Percentiles rank a stretch among this genome's conserved stretches.
Evolutionary conservation across 2,113 vertebrate species (phyloP).

Genomic region (Paramisgurnus dabryanus): DNA sequence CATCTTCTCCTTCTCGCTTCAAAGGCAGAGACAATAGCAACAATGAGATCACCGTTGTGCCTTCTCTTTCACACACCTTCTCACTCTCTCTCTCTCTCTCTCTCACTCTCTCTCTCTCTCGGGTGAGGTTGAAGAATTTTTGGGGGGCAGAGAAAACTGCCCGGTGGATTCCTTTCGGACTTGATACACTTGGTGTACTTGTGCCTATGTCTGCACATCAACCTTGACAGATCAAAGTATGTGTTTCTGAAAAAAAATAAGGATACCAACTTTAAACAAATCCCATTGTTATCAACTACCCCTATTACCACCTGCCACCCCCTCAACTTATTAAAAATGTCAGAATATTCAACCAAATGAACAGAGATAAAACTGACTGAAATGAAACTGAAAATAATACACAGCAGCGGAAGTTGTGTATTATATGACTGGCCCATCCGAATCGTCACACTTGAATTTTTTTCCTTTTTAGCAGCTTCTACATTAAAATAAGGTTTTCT

Average conservation of each 20-base stretch:
- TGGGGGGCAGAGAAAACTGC: constrained; percentile 36
- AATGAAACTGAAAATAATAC: constrained; percentile 21
- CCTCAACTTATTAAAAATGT: constrained; percentile 8
- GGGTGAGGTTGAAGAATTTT: constrained; percentile 19
- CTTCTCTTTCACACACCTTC: constrained; percentile 61
- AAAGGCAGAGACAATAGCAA: constrained; percentile 75
- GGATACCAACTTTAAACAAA: constrained; percentile 16
- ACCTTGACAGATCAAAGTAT: constrained; percentile 47
- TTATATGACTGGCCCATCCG: neutral
- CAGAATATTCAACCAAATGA: constrained; percentile 9
- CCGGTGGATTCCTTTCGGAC: constrained; percentile 60
- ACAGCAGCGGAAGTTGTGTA: neutral
- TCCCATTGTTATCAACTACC: constrained; percentile 36
- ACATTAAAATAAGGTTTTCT: constrained; percentile 18
- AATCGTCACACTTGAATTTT: neutral
- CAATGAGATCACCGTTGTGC: constrained; percentile 73
- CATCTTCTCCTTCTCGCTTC: constrained; percentile 73
- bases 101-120: constrained; percentile 15
- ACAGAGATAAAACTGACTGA: constrained; percentile 16
- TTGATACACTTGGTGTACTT: constrained; percentile 59
- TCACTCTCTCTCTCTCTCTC: constrained; percentile 47
- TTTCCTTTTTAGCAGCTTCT: neutral
- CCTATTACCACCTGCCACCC: neutral
- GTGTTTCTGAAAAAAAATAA: constrained; percentile 43
- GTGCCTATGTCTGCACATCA: constrained; percentile 47